phyloP scores from a whole-genome alignment of 2,797 vertebrate genomes.

The Crypturellus tataupa region DNA sequence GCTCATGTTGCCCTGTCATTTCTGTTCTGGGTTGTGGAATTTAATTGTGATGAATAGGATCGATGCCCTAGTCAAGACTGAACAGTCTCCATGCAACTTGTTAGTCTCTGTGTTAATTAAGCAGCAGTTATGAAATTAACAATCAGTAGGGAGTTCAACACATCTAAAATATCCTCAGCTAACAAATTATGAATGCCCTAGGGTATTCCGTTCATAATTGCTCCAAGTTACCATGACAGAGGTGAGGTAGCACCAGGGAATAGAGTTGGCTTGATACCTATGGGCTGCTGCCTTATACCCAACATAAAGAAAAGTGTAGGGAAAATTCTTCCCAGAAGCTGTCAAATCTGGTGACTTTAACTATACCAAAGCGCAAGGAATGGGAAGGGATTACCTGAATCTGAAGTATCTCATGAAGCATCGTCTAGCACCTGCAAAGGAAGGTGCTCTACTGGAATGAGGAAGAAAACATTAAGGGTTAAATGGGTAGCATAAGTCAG shows the following conservation, averaged over 20 bases:
- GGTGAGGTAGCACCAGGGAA: conserved; percentile 1
- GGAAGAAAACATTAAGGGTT: background rate
- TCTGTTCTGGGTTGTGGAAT: background rate
- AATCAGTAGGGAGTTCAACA: background rate
- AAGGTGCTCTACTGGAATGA: background rate
- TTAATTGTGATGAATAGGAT: background rate
- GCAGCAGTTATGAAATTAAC: background rate
- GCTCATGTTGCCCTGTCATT: background rate
- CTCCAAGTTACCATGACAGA: background rate
- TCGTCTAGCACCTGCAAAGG: background rate
- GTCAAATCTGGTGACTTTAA: conserved; percentile 30
- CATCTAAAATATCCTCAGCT: background rate
- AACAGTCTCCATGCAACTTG: background rate
- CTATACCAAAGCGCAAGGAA: background rate
- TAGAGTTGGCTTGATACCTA: background rate
- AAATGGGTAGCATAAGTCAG: background rate
- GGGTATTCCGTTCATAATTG: conserved; percentile 12
- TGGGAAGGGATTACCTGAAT: background rate
- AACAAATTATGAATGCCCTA: background rate
- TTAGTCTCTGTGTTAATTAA: background rate
- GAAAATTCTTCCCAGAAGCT: conserved; percentile 48
- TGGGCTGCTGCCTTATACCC: background rate
- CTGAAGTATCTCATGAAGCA: background rate
- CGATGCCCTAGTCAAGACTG: background rate
- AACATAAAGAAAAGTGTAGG: background rate